Base-by-base conservation (phyloP, 2,797 vertebrate species). In the Rhabdomys pumilio region DNA sequence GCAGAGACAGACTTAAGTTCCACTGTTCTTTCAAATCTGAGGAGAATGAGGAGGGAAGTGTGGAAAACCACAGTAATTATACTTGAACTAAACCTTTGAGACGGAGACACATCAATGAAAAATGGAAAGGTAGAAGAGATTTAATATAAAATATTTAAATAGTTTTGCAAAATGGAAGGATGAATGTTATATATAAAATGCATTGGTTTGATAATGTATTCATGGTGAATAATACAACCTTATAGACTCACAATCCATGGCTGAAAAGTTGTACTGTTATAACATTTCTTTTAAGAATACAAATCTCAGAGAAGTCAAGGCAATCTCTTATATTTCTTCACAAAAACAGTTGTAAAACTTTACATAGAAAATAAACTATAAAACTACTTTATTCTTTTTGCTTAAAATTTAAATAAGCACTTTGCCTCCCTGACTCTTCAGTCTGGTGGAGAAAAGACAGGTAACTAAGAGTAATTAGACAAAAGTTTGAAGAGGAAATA, bases 341-440 rank as follows among this genome's bases (percentile, higher is more conserved):
- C 67, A 83, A 92, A 76, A 34, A 80, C 47, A 83, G 38, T 6
- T 6, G 89, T 19, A 76, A 29, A 76, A 93, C 41, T 50, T 91
- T 69, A 90, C 29, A 80, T 3, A 75, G 5, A 82, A 20, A 88
- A 41, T 67, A 89, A 63, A 19, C 3, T 15, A 61, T 15, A 47
- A 34, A 88, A 95, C 85, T n/a, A 73, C 17, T 82, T 73, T 12
- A n/a, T 22, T 24, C 47, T 79, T 83, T 83, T 89, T 41, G 19
- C 50, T 81, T 96, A 92, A 75, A 75, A 50, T 47, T 89, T 92
- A 95, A 90, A 93, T 47, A 24, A 24, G 87, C 76, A n/a, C 1
- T 19, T 29, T 44, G 17, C 6, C 3, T 1, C 1, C 3, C 5
- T 2, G 7, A 19, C 13, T 24, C 22, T 77, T 53, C 67, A 76